phyloP scores from a whole-genome alignment of 2,797 vertebrate genomes.

The Zalophus californianus region DNA sequence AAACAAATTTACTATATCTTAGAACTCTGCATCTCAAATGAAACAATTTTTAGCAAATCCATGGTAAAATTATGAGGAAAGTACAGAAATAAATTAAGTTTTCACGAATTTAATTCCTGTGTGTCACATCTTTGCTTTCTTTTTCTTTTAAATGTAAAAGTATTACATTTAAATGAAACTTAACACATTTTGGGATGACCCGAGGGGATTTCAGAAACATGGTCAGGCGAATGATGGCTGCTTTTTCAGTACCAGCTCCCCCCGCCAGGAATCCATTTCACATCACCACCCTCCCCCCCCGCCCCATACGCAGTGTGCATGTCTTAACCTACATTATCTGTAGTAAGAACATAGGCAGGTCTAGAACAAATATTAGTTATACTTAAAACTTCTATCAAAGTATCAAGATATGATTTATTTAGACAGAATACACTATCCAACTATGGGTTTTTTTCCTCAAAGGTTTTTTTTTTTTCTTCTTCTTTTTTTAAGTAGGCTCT shows the following conservation, averaged over 20 bases:
- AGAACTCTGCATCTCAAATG: background rate
- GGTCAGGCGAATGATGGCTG: background rate
- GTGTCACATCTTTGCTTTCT: background rate
- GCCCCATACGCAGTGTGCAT: too few relatives aligned
- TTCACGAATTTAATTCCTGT: background rate
- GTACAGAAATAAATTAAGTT: background rate
- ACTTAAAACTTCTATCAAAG: background rate
- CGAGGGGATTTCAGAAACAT: background rate
- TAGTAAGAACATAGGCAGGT: background rate
- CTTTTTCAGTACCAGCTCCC: background rate
- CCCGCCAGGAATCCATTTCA: background rate
- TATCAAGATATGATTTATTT: background rate
- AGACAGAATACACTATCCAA: background rate
- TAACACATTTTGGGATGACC: background rate
- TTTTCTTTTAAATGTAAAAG: background rate
- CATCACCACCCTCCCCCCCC: too few relatives aligned
- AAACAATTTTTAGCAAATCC: background rate
- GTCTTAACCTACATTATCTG: background rate
- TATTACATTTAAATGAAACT: background rate
- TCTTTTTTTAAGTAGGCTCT: background rate
- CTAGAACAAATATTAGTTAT: background rate
- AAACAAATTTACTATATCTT: background rate
- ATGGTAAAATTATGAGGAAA: background rate
- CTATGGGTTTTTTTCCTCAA: background rate
- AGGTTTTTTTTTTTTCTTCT: background rate